Percentiles rank a stretch among this genome's conserved stretches.
phyloP scores from a whole-genome alignment of 2,797 vertebrate species.

The Coilia nasus region DNA sequence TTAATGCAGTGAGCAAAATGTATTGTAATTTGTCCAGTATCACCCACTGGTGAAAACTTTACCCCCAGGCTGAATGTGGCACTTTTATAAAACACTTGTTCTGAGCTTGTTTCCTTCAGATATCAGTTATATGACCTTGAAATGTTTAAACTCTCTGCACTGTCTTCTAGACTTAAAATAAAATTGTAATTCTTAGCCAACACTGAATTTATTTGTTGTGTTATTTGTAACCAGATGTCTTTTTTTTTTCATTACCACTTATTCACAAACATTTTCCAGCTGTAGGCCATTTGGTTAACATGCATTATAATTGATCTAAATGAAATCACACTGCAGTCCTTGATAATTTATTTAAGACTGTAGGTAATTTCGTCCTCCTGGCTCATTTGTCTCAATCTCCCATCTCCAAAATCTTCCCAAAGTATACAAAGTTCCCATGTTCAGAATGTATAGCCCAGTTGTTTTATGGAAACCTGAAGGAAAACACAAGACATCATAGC shows the following conservation, averaged over 20 bases:
- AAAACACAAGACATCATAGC: too few species aligned
- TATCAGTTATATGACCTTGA: slow-evolving; percentile 36
- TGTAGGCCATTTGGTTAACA: neutral
- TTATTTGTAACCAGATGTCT: neutral
- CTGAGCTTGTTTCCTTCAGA: slow-evolving; percentile 59
- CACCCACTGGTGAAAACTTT: neutral
- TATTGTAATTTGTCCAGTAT: neutral
- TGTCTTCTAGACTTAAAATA: slow-evolving; percentile 77
- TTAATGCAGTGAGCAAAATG: neutral
- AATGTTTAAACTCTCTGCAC: slow-evolving; percentile 59
- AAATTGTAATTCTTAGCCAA: slow-evolving; percentile 58
- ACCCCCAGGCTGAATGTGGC: slow-evolving; percentile 32
- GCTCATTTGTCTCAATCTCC: too few species aligned
- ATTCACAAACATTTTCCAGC: too few species aligned
- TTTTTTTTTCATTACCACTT: neutral
- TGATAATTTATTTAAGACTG: too few species aligned
- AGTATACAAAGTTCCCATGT: too few species aligned
- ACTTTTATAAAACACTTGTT: slow-evolving; percentile 54
- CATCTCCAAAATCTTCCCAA: too few species aligned
- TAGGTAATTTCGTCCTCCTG: too few species aligned
- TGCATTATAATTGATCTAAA: too few species aligned
- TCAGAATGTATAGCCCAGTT: too few species aligned
- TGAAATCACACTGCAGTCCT: too few species aligned
- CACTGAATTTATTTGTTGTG: neutral
- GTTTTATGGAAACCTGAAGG: too few species aligned